These are phyloP conservation scores for Heliconius melpomene DNA, from an alignment of 1,140 invertebrate species.

Conservation along the genomic window DNA sequence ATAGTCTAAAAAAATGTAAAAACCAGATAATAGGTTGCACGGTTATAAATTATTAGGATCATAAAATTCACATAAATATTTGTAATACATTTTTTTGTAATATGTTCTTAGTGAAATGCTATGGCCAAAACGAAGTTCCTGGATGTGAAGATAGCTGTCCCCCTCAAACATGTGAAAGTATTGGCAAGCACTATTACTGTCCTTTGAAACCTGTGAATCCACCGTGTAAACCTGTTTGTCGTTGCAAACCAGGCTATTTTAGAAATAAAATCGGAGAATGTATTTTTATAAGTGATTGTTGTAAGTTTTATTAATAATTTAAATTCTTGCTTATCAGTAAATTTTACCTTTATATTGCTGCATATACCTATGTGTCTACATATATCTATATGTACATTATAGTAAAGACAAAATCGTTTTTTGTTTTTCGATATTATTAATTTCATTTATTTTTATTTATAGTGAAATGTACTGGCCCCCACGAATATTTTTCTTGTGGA, in stretches of 20 bases:
- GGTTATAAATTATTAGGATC: too few species aligned
- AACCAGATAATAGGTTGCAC: too few species aligned
- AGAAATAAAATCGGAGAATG: constrained; percentile 51
- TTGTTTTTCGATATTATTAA: too few species aligned
- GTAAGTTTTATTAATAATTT: constrained; percentile 39
- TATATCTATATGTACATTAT: too few species aligned
- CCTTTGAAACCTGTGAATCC: not conserved
- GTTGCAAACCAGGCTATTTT: constrained; percentile 46
- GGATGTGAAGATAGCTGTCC: constrained; percentile 15
- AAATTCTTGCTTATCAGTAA: not conserved
- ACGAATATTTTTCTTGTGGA: constrained; percentile 77
- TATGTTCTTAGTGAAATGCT: constrained; percentile 21
- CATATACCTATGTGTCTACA: too few species aligned
- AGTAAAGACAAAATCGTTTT: too few species aligned
- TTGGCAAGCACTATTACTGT: constrained; percentile 36
- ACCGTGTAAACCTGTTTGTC: constrained; percentile 38
- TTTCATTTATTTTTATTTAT: constrained; percentile 15
- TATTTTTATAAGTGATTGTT: constrained; percentile 44
- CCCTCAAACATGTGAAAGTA: constrained; percentile 48
- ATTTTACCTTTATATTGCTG: too few species aligned
- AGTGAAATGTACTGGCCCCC: constrained; percentile 50
- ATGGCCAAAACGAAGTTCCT: constrained; percentile 30
- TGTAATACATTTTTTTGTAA: not conserved
- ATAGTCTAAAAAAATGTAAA: too few species aligned
- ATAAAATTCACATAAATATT: not conserved